Base-by-base conservation (phyloP, 2,797 vertebrate genomes). In the Channa striata region DNA sequence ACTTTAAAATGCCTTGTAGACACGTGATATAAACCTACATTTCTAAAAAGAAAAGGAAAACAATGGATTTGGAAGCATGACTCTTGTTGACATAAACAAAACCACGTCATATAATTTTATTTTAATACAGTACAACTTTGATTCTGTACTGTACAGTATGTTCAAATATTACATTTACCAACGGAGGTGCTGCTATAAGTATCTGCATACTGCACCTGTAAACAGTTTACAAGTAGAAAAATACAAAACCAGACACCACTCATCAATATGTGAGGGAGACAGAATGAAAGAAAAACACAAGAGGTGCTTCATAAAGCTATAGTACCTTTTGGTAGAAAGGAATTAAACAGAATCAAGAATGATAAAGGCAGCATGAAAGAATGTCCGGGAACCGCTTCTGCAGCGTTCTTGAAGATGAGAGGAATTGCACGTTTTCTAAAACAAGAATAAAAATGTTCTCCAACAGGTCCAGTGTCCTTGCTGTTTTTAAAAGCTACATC, bases 211-310 rank as follows among this genome's bases (percentile, higher is more conserved):
- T 73, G 81, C 86, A 91, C 86, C 82, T 80, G 80, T 83, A 90
- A 88, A 91, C 85, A 51, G 68, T 74, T 85, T 82, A 87, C 70
- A 78, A 80, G 81, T 90, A 94, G 82, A 93, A 92, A 93, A 92
- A 87, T 91, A 91, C 84, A 91, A 91, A 92, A 89, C 52, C 64
- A 81, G 79, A 90, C 74, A 68, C 69, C 83, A 81, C 67, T 82
- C 66, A 85, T 78, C 69, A 77, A 70, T 49, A 69, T 77, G 83
- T 68, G 78, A 84, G 56, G 54, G 49, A 44, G 40, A 40, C 39
- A 59, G 40, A 60, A 74, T 51, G 53, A 80, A 81, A 57, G 58
- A 58, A 4, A 16, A 67, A 47, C 42, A 13, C 74, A 81, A 30
- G 71, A 69, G 56, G 43, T 43, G 51, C 23, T 67, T 73, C 36